Base-by-base conservation (phyloP, 2,888 invertebrate genomes). In the Pecten maximus region DNA sequence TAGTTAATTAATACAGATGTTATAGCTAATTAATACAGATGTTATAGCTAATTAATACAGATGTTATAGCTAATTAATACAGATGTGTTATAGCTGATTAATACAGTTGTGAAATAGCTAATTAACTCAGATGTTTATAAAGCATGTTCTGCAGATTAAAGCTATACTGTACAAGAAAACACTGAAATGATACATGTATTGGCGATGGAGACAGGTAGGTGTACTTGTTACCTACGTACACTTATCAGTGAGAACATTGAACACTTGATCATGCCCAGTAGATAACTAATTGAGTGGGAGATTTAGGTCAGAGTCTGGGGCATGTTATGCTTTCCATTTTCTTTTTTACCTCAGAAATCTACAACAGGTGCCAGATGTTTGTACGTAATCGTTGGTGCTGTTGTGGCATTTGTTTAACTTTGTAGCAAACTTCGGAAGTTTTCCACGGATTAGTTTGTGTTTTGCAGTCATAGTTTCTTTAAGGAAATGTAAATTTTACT, bases 321-420 rank as follows among this genome's bases (percentile, higher is more conserved):
- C 74, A 74, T 74, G 74, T 74, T 74, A 35, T 28, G 12, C 35
- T 60, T n/a, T 60, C 60, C 23, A 60, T 60, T 60, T 60, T 60
- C 60, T 74, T 74, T 74, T 74, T 23, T 35, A 74, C 74, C 74
- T 74, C 35, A 6, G 28, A 74, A 74, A 74, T 28, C 74, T 74
- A 35, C 74, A 74, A 74, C 74, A 74, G 74, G 74, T 74, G 74
- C 74, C 74, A 35, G 0, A 35, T 74, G 74, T 74, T 35, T 74
- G 35, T 74, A 74, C 74, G 12, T 35, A 74, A 74, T 74, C 8
- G 28, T 74, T 35, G 28, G 35, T 74, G 15, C 74, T 23, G 74
- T 74, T 74, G 74, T 74, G 74, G 74, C 74, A 35, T 74, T 74
- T 74, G 74, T 74, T 74, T 74, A 74, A 74, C 74, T 74, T 74